A percentile compares a stretch with the other conserved stretches of the same genome.
Evolutionary conservation across 1,140 invertebrate genomes (phyloP).

Genomic region (Drosophila ananassae): DNA sequence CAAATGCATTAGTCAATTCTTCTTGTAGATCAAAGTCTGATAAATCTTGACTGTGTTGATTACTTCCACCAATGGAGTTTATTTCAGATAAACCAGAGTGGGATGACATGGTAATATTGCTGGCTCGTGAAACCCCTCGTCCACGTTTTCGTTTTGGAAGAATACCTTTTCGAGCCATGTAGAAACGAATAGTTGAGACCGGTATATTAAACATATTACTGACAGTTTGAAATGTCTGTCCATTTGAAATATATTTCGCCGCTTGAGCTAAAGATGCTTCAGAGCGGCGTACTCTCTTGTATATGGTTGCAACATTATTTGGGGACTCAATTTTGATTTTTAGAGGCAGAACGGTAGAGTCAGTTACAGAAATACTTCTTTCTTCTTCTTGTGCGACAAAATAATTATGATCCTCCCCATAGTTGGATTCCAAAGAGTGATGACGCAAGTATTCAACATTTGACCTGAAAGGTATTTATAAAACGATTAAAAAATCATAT

Average conservation of each 20-base stretch:
- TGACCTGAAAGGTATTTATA: too few species aligned
- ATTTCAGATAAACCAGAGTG: constrained; percentile 40
- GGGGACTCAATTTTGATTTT: too few species aligned
- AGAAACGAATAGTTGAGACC: constrained; percentile 92
- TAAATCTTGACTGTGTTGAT: constrained; percentile 2
- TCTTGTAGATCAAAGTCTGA: too few species aligned
- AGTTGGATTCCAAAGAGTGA: too few species aligned
- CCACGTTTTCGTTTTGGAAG: constrained; percentile 90
- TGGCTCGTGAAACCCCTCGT: constrained; percentile 83
- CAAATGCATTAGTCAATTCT: too few species aligned
- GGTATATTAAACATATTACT: constrained; percentile 93
- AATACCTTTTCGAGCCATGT: constrained; percentile 92
- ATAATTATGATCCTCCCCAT: too few species aligned
- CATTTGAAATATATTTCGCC: constrained; percentile 91
- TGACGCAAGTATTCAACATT: too few species aligned
- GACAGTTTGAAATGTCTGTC: constrained; percentile 92
- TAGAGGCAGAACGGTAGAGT: too few species aligned
- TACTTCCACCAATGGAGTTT: constrained; percentile 10
- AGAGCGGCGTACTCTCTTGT: constrained; percentile 86
- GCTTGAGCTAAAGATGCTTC: constrained; percentile 90
- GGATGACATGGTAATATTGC: constrained; percentile 60
- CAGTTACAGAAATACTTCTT: too few species aligned
- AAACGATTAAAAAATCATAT: background rate
- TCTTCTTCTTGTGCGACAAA: too few species aligned
- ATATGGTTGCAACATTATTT: constrained; percentile 25